Conservation (phyloP, 2,113 vertebrate species). For the Polypterus senegalus region DNA sequence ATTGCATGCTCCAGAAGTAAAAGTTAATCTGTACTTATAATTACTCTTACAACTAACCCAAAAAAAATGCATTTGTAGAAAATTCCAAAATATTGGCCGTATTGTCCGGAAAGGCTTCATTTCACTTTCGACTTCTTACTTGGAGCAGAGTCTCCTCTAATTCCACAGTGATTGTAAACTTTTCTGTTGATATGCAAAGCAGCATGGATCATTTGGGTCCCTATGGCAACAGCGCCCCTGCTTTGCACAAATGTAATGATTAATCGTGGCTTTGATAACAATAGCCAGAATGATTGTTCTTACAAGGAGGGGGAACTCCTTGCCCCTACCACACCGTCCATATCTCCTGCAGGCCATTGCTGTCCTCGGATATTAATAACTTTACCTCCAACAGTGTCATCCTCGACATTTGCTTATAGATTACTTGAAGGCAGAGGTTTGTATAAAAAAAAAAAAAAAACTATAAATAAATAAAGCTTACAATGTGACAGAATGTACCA, state of each 20-base stretch:
- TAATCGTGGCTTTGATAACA: slow-evolving; percentile 42
- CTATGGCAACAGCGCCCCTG: slow-evolving; percentile 36
- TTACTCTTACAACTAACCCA: too few relatives aligned
- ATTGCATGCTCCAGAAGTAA: too few relatives aligned
- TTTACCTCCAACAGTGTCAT: too few relatives aligned
- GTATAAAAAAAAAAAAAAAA: too few relatives aligned
- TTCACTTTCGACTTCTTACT: slow-evolving; percentile 17
- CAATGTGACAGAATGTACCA: too few relatives aligned
- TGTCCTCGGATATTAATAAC: neutral
- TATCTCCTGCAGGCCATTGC: neutral
- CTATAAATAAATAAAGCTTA: too few relatives aligned
- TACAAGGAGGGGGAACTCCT: slow-evolving; percentile 18
- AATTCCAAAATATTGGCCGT: too few relatives aligned
- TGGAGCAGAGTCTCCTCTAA: slow-evolving; percentile 6
- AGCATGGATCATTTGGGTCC: slow-evolving; percentile 35
- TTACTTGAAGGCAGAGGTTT: too few relatives aligned
- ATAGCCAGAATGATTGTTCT: slow-evolving; percentile 29
- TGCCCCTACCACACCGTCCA: neutral
- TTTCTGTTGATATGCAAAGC: slow-evolving; percentile 51
- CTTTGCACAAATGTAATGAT: slow-evolving; percentile 46
- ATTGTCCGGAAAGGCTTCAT: slow-evolving; percentile 8
- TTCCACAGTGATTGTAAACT: slow-evolving; percentile 33
- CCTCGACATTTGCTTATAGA: too few relatives aligned
- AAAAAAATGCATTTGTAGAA: too few relatives aligned
- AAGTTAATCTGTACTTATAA: too few relatives aligned